phyloP scores from a whole-genome alignment of 2,888 invertebrate genomes.

The Crepidodera aurea region DNA sequence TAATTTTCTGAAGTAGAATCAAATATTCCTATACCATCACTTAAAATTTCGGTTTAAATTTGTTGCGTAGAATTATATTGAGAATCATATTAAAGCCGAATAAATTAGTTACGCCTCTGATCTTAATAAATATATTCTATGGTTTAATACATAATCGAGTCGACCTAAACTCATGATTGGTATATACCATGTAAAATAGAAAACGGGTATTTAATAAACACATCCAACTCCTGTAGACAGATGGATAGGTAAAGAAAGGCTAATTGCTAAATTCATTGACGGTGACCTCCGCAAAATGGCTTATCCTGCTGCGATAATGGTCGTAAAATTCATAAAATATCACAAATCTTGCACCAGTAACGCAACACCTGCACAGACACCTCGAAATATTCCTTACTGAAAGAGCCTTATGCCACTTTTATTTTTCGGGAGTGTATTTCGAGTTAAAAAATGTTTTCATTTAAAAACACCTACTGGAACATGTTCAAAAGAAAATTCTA shows the following conservation, averaged over 20 bases:
- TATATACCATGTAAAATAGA: not conserved
- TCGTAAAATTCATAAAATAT: constrained; percentile 42
- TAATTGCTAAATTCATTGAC: constrained; percentile 48
- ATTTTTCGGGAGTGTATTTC: no score
- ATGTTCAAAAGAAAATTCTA: no score
- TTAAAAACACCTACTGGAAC: no score
- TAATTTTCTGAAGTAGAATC: no score
- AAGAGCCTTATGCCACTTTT: not conserved
- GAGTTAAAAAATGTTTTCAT: no score
- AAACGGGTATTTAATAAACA: not conserved
- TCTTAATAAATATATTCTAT: not conserved
- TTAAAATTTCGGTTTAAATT: no score
- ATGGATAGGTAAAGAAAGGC: constrained; percentile 43
- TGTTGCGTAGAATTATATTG: no score
- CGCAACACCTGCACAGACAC: not conserved
- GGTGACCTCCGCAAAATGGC: constrained; percentile 50
- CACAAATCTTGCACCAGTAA: constrained; percentile 3
- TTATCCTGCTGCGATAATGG: constrained; percentile 49
- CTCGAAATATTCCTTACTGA: not conserved
- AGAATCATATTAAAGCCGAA: no score
- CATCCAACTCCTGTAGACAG: constrained; percentile 16
- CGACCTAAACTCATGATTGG: not conserved
- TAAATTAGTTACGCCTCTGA: constrained; percentile 3
- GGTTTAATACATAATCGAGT: constrained; percentile 1
- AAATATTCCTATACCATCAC: no score